Evolutionary conservation across 92 coral and sea anemone genomes (phyloP).

Genomic region (Hydrozoanthus gracilis): DNA sequence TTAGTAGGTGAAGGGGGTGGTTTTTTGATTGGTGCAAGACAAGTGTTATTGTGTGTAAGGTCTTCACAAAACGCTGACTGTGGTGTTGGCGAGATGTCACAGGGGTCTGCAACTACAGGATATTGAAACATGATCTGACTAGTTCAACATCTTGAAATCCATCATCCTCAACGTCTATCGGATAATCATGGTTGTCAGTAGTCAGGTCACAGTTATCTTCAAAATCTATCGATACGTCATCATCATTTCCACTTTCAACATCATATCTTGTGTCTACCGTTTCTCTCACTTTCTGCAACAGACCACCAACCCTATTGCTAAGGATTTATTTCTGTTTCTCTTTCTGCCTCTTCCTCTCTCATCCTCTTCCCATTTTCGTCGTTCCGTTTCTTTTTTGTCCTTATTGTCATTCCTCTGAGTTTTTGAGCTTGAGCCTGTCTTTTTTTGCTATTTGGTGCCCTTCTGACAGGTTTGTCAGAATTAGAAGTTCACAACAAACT

Average conservation of each 20-base stretch:
- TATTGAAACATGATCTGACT: constrained; percentile 17
- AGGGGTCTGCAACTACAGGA: constrained; percentile 19
- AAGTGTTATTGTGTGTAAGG: constrained; percentile 1
- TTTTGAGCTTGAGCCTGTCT: neutral
- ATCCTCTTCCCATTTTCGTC: constrained; percentile 1
- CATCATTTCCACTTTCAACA: constrained; percentile 29
- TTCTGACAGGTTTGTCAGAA: constrained; percentile 13
- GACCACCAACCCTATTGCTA: constrained; percentile 18
- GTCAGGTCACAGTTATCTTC: constrained; percentile 8
- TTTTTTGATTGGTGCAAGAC: constrained; percentile 15
- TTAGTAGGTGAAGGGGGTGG: neutral
- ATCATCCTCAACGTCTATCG: constrained; percentile 17
- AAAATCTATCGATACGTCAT: neutral
- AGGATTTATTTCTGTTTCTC: constrained; percentile 20
- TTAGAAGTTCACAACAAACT: neutral
- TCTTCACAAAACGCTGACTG: constrained; percentile 17
- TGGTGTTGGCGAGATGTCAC: neutral
- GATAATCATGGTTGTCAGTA: constrained; percentile 6
- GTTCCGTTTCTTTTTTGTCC: constrained; percentile 6
- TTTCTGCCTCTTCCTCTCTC: constrained; percentile 21
- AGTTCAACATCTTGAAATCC: constrained; percentile 32
- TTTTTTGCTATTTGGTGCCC: constrained; percentile 8
- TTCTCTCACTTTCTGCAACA: constrained; percentile 25
- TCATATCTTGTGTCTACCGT: constrained; percentile 25
- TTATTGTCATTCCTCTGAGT: constrained; percentile 7